Evolutionary conservation across 2,113 vertebrate species (phyloP).

Genomic region (Anthoscopus minutus): DNA sequence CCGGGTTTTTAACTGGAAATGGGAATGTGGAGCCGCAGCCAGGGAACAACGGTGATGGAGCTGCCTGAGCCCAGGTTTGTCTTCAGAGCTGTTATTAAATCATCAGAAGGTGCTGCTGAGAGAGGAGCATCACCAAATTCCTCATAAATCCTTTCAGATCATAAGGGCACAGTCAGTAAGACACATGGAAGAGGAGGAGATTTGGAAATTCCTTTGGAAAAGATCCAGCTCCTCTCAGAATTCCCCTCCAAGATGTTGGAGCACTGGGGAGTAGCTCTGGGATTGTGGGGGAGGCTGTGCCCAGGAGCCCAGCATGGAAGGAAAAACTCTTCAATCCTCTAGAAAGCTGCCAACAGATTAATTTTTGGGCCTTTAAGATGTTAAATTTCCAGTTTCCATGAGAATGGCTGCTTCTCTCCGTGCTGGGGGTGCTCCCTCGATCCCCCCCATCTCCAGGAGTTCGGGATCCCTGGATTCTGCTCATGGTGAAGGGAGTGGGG

Average conservation of each 20-base stretch:
- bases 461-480: neutral
- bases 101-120: neutral
- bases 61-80: accelerated
- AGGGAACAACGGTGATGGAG: accelerated
- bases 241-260: neutral
- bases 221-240: neutral
- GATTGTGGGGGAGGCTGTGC: accelerated
- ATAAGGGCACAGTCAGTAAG: neutral
- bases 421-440: neutral
- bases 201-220: neutral
- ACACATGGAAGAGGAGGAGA: neutral
- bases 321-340: neutral
- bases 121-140: neutral
- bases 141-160: neutral
- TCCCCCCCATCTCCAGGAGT: neutral
- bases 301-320: neutral
- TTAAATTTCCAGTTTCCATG: neutral
- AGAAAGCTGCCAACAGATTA: neutral
- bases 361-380: accelerated
- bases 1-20: accelerated
- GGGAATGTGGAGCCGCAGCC: too few species aligned
- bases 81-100: accelerated
- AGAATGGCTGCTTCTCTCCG: accelerated
- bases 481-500: neutral
- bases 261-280: accelerated